Evolutionary conservation across 37 sponge, comb jelly and placozoan genomes (phyloP).

Genomic region (Dysidea cf. avara): DNA sequence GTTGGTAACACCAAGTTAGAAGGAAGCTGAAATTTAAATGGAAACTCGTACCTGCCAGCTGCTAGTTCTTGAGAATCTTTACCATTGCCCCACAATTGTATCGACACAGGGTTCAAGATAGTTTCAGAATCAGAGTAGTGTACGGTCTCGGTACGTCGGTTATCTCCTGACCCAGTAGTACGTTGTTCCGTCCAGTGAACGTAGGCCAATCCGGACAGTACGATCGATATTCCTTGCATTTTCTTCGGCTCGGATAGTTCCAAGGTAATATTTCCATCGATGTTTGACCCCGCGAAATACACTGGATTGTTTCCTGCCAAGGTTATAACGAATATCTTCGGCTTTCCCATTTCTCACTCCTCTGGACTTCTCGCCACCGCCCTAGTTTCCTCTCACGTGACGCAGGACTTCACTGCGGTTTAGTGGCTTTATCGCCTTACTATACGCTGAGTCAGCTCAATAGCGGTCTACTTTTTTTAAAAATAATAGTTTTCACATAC

Average conservation of each 20-base stretch:
- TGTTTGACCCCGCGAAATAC: no score
- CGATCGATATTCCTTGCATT: slow-evolving; percentile 32
- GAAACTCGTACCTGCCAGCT: slow-evolving; percentile 41
- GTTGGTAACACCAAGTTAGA: slow-evolving; percentile 12
- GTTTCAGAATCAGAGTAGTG: slow-evolving; percentile 35
- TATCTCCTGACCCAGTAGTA: slow-evolving; percentile 28
- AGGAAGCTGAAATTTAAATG: slow-evolving; percentile 40
- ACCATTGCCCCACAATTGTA: slow-evolving; percentile 29
- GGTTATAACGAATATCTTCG: no score
- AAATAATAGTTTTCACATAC: no score
- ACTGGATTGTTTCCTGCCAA: no score
- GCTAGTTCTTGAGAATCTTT: slow-evolving; percentile 11
- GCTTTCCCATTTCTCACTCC: no score
- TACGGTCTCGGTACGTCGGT: slow-evolving; percentile 33
- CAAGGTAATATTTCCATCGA: not conserved
- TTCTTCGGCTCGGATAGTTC: slow-evolving; percentile 19
- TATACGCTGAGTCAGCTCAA: no score
- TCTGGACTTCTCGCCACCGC: no score
- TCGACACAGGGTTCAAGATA: slow-evolving; percentile 8
- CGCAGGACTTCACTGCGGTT: no score
- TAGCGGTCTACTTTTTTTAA: no score
- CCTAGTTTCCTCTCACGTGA: no score
- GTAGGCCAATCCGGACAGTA: slow-evolving; percentile 35
- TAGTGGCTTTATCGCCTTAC: no score
- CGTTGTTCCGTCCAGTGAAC: slow-evolving; percentile 69